phyloP scores from a whole-genome alignment of 2,797 vertebrate species.

The Spinibarbus caldwelli region DNA sequence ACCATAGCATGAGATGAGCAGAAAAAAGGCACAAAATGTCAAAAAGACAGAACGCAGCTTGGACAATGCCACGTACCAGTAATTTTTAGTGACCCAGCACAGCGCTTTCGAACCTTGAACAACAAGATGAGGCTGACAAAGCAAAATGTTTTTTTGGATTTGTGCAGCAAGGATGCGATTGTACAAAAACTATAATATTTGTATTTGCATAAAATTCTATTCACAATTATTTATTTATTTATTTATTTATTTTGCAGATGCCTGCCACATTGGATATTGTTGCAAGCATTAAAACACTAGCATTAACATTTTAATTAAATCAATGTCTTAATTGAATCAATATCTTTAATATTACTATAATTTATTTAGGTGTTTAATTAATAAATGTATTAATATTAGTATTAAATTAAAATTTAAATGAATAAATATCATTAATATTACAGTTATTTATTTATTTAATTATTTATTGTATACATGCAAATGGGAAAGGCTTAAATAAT shows the following conservation, averaged over 20 bases:
- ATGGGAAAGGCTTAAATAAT: not conserved
- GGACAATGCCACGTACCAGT: not conserved
- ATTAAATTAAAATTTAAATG: not conserved
- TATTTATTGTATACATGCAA: not conserved
- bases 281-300: not conserved
- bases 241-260: not conserved
- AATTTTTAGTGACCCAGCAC: conserved; percentile 19
- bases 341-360: not conserved
- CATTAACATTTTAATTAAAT: too few relatives aligned
- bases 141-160: not conserved
- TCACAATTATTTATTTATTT: not conserved
- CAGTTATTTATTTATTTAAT: too few relatives aligned
- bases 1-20: conserved; percentile 7
- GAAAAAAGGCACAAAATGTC: not conserved
- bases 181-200: not conserved
- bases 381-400: not conserved
- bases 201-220: not conserved
- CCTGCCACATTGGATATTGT: not conserved
- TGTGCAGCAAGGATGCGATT: conserved; percentile 1
- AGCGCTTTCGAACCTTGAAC: not conserved
- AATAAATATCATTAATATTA: too few relatives aligned
- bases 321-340: not conserved
- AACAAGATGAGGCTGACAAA: not conserved
- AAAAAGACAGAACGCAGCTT: conserved; percentile 2
- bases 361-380: not conserved